Conservation (phyloP, 2,888 invertebrate genomes). For the Eledona agricola region DNA sequence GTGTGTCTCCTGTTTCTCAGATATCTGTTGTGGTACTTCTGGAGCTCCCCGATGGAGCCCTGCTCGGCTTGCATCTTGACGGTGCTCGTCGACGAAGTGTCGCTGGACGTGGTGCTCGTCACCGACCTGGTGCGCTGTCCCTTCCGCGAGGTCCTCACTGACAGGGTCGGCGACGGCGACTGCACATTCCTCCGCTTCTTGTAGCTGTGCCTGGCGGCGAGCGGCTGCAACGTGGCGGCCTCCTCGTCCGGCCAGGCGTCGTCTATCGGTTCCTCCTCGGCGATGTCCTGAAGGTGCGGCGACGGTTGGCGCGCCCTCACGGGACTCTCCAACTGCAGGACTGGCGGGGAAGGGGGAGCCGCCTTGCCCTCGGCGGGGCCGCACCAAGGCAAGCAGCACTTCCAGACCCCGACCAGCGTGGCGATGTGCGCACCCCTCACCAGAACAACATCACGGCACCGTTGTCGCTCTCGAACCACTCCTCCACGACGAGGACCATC, state of each 20-base stretch:
- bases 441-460: constrained; percentile 48
- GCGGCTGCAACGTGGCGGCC: constrained; percentile 62
- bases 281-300: constrained; percentile 78
- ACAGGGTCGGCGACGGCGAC: constrained; percentile 71
- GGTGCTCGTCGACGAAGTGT: constrained; percentile 59
- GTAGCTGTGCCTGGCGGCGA: constrained; percentile 59
- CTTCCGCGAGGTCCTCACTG: constrained; percentile 66
- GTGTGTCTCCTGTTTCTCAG: constrained; percentile 88
- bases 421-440: constrained; percentile 54
- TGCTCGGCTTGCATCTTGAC: constrained; percentile 92
- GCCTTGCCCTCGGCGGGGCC: constrained; percentile 70
- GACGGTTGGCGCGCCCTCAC: constrained; percentile 74
- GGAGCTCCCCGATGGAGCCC: constrained; percentile 89
- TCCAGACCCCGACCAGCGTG: constrained; percentile 81
- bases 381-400: constrained; percentile 86
- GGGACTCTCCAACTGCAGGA: constrained; percentile 61
- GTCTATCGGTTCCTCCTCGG: constrained; percentile 73
- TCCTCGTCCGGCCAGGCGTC: constrained; percentile 63
- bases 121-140: constrained; percentile 60
- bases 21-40: constrained; percentile 87
- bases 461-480: constrained; percentile 30
- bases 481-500: constrained; percentile 31
- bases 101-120: constrained; percentile 53
- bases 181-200: constrained; percentile 62
- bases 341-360: constrained; percentile 54